Evolutionary conservation across 2,888 invertebrate genomes (phyloP), one percentile per base, ranked within the genome.

Genomic region (Ectropis crepuscularia): DNA sequence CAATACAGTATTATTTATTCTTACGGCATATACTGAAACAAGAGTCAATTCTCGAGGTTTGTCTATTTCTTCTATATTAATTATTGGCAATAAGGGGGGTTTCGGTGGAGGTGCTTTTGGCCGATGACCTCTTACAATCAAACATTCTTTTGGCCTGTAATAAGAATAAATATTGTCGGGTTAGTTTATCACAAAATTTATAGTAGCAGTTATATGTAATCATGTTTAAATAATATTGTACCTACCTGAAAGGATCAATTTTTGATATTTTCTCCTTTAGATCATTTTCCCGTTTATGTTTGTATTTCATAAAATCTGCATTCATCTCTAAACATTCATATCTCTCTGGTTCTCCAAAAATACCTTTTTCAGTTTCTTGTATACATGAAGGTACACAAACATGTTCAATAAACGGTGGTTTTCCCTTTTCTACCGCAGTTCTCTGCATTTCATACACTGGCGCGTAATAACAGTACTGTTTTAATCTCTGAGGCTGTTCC

Each of bases 241-340:
- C 39, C 65, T 78, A 90, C 92, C 83, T 85, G 65, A 77, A 85
- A 2, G 90, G 90, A 68, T 90, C 85, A 38, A 90, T 83, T 74
- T 84, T 87, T 12, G 68, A 68, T 43, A 92, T 79, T 46, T 81
- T 80, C 2, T 78, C 68, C 57, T 74, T 68, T 0, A 90, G 73
- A 7, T 85, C 78, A 0, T 72, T 57, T 74, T 89, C 88, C 6
- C 87, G 79, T 54, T 79, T 80, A 6, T 75, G 58, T 68, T 76
- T 83, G 55, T 91, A 91, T 0, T 71, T 74, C 7, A 67, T 46
- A 67, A 86, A 92, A 0, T 85, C 81, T 36, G 74, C 69, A 75
- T 90, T 69, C 10, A 89, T 61, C 42, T 75, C 70, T 0, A 43
- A 28, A 65, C 76, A 87, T 39, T 71, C 43, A 37, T 71, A 70